Conservation (phyloP, 64 coral and sea anemone genomes). For the Hydrozoanthus tunicans region DNA sequence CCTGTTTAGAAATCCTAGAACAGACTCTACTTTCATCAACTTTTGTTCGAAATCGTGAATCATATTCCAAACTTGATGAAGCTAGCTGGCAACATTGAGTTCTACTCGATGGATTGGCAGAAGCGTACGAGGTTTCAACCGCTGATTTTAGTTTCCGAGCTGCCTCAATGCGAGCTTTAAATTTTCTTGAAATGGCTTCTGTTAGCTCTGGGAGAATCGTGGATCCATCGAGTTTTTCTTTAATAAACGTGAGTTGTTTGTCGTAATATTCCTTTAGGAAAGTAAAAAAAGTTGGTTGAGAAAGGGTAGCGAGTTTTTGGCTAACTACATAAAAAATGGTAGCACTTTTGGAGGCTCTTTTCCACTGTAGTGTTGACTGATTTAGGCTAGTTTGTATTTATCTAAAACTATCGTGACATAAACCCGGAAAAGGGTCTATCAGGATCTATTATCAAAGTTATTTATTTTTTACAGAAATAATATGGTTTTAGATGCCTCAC, state of each 20-base stretch:
- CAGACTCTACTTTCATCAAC: background rate
- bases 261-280: conserved; percentile 35
- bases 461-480: too few species aligned
- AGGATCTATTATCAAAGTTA: too few species aligned
- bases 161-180: conserved; percentile 28
- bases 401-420: too few species aligned
- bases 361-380: too few species aligned
- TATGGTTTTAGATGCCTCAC: too few species aligned
- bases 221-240: conserved; percentile 10
- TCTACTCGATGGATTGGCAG: background rate
- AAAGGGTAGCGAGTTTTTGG: too few species aligned
- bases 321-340: too few species aligned
- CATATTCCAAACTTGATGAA: conserved; percentile 19
- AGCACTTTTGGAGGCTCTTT: too few species aligned
- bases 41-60: conserved; percentile 24
- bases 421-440: too few species aligned
- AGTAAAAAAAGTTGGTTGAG: background rate
- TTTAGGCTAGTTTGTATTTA: too few species aligned
- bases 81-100: conserved; percentile 33
- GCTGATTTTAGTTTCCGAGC: conserved; percentile 1
- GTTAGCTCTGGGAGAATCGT: conserved; percentile 31
- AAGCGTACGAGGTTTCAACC: conserved; percentile 16
- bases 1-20: background rate
- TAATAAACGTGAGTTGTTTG: conserved; percentile 10
- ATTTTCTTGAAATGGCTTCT: conserved; percentile 33